Evolutionary conservation across 2,888 invertebrate genomes (phyloP).

Genomic region (Galerucella pusilla): DNA sequence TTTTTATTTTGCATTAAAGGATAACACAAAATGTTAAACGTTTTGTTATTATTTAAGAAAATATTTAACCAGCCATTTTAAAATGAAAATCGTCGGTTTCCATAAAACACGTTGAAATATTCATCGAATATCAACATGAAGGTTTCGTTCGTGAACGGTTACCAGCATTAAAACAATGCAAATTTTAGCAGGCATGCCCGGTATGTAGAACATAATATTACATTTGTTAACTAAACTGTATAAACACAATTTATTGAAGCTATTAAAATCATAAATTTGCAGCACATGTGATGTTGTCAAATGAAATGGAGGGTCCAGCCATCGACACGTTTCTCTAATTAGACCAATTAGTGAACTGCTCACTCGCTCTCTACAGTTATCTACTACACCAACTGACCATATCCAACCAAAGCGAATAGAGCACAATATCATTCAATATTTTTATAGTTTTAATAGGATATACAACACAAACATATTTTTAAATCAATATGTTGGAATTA

Average conservation of each 20-base stretch:
- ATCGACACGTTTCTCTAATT: slow-evolving; percentile 65
- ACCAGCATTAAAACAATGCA: slow-evolving; percentile 13
- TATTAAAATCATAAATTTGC: slow-evolving; percentile 65
- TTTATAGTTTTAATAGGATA: background rate
- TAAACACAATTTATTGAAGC: slow-evolving; percentile 63
- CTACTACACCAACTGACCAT: slow-evolving; percentile 15
- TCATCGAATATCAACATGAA: background rate
- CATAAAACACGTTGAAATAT: background rate
- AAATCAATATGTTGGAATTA: too few species aligned
- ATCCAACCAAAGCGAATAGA: background rate
- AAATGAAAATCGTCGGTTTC: background rate
- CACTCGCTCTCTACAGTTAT: slow-evolving; percentile 45
- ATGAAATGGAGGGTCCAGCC: slow-evolving; percentile 59
- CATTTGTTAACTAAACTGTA: slow-evolving; percentile 63
- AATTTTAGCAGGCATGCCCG: slow-evolving; percentile 4
- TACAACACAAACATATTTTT: background rate
- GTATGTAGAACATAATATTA: slow-evolving; percentile 48
- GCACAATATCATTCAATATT: background rate
- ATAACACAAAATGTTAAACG: too few species aligned
- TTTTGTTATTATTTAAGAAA: too few species aligned
- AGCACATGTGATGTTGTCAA: slow-evolving; percentile 64
- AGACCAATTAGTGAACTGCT: slow-evolving; percentile 64
- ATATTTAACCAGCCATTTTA: too few species aligned
- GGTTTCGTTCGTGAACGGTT: slow-evolving; percentile 4
- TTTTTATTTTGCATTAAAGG: too few species aligned